These are phyloP conservation scores for Drymodes brunneopygia DNA, from an alignment of 2,113 vertebrate genomes.

Conservation along the genomic window DNA sequence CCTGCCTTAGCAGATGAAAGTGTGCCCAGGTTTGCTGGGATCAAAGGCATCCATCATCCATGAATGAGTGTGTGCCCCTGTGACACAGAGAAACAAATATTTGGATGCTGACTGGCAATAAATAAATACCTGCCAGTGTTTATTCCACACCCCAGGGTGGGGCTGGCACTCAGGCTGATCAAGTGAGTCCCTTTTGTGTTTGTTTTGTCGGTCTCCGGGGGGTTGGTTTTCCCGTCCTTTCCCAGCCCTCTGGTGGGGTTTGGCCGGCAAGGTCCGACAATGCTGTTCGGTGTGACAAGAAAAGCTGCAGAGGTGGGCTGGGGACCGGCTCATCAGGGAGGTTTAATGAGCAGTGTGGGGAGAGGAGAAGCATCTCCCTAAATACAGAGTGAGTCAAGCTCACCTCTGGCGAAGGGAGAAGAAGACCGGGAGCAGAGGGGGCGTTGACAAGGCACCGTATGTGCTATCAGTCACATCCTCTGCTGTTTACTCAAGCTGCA, in stretches of 20 bases:
- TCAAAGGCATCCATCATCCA: not conserved
- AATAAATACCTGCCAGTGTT: constrained; percentile 42
- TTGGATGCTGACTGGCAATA: constrained; percentile 24
- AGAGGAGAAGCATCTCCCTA: constrained; percentile 10
- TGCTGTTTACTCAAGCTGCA: constrained; percentile 46
- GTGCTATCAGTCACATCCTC: constrained; percentile 59
- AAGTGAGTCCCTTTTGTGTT: not conserved
- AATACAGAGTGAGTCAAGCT: constrained; percentile 44
- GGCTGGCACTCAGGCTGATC: constrained; percentile 23
- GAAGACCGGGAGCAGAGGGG: constrained; percentile 1
- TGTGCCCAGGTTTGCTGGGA: not conserved
- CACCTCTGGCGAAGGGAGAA: constrained; percentile 29
- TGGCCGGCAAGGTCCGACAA: not conserved
- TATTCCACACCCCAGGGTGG: constrained; percentile 56
- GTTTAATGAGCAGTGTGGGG: not conserved
- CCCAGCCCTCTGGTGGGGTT: not conserved
- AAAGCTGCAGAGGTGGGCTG: not conserved
- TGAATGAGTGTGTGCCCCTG: not conserved
- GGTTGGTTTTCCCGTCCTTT: not conserved
- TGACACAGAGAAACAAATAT: constrained; percentile 40
- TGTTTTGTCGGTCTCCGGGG: not conserved
- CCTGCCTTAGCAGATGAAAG: not conserved
- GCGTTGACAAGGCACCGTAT: not conserved
- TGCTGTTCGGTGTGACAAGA: not conserved
- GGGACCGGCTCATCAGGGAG: not conserved